Evolutionary conservation across 2,113 vertebrate species (phyloP).

Genomic region (Procavia capensis): DNA sequence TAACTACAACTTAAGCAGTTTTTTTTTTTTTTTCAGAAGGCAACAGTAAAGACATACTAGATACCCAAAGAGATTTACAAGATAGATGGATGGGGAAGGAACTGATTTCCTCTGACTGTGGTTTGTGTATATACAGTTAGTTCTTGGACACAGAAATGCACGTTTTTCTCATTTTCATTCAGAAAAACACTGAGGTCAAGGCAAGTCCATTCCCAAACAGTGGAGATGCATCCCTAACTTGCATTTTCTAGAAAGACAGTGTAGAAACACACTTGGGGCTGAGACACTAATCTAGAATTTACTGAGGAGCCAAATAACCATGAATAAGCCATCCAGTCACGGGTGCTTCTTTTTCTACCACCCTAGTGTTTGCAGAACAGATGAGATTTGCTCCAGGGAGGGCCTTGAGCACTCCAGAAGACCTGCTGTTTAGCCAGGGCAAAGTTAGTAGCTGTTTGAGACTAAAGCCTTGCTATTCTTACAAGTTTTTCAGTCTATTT

Average conservation of each 20-base stretch:
- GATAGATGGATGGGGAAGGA: background rate
- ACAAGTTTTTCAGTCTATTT: background rate
- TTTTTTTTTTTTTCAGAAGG: slow-evolving; percentile 15
- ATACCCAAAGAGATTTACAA: background rate
- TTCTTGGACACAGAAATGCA: background rate
- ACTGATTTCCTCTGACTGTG: background rate
- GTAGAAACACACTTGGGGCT: background rate
- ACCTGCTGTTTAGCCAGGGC: background rate
- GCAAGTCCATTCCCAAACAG: background rate
- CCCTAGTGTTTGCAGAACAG: background rate
- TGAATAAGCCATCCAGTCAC: background rate
- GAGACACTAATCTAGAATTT: background rate
- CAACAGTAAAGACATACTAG: background rate
- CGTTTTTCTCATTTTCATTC: slow-evolving; percentile 12
- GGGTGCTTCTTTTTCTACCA: background rate
- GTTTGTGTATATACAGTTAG: slow-evolving; percentile 5
- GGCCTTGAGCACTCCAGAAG: background rate
- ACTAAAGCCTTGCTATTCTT: background rate
- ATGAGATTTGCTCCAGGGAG: background rate
- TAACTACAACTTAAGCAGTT: background rate
- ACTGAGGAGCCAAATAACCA: background rate
- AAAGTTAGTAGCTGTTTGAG: background rate
- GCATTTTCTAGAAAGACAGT: background rate
- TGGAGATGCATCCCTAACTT: background rate
- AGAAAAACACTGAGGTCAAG: slow-evolving; percentile 6